Evolutionary conservation across 2,888 invertebrate species (phyloP).

Genomic region (Argyresthia albistria): DNA sequence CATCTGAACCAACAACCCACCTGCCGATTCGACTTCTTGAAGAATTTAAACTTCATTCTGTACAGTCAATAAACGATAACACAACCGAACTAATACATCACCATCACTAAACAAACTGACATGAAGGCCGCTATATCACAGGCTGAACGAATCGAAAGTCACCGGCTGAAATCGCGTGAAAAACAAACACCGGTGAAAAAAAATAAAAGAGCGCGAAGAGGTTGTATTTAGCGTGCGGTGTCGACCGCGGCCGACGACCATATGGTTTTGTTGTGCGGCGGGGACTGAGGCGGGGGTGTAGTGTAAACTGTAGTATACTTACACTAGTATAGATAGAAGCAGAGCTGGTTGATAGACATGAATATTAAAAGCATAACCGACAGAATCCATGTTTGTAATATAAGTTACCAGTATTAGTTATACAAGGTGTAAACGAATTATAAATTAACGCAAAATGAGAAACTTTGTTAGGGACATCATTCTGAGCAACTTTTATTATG

Average conservation of each 20-base stretch:
- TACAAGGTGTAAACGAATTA: too few relatives aligned
- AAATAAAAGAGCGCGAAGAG: constrained; percentile 4
- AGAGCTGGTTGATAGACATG: too few relatives aligned
- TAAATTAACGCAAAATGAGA: too few relatives aligned
- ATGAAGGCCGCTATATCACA: not conserved
- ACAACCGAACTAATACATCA: constrained; percentile 22
- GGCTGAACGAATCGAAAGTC: not conserved
- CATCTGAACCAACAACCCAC: constrained; percentile 18
- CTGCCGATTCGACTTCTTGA: constrained; percentile 52
- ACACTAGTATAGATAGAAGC: too few relatives aligned
- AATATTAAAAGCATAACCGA: too few relatives aligned
- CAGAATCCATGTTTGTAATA: too few relatives aligned
- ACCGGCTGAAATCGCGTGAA: not conserved
- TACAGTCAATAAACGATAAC: constrained; percentile 16
- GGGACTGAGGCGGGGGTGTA: not conserved
- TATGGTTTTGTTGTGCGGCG: not conserved
- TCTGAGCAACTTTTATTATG: too few relatives aligned
- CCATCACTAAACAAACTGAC: not conserved
- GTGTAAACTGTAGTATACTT: too few relatives aligned
- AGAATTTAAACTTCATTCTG: constrained; percentile 57
- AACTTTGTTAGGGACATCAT: too few relatives aligned
- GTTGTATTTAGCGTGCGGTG: constrained; percentile 12
- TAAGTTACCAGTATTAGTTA: too few relatives aligned
- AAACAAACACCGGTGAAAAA: constrained; percentile 4
- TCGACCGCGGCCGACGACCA: constrained; percentile 13